phyloP scores from a whole-genome alignment of 2,797 vertebrate species.

The Neopelma chrysocephalum region DNA sequence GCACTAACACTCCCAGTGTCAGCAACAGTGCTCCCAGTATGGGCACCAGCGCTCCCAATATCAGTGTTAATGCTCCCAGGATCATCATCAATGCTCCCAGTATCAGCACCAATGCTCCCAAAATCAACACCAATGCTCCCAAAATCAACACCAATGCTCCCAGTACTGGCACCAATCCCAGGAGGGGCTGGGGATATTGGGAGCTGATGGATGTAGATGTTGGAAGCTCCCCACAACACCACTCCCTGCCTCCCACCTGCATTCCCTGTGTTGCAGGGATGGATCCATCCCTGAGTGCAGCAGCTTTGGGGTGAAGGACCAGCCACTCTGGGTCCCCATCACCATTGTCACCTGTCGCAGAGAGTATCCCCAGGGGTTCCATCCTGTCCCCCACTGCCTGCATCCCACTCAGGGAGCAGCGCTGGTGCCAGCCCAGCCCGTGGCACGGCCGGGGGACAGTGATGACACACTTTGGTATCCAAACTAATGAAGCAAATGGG shows the following conservation, averaged over 20 bases:
- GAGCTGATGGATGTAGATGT: background rate
- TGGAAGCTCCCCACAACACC: accelerated
- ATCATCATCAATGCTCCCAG: background rate
- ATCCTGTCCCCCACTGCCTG: background rate
- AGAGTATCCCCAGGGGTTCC: background rate
- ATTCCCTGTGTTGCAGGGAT: accelerated
- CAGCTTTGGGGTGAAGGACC: background rate
- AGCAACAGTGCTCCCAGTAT: accelerated
- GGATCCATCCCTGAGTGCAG: background rate
- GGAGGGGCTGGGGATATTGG: accelerated
- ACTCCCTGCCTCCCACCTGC: background rate
- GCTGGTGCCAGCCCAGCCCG: background rate
- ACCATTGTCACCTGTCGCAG: accelerated
- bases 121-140: background rate
- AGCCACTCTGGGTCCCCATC: accelerated
- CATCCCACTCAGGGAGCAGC: background rate
- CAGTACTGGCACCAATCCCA: background rate
- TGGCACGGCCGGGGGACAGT: background rate
- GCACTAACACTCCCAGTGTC: background rate
- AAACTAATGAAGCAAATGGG: background rate
- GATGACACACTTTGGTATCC: background rate
- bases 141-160: background rate
- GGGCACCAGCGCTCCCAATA: background rate
- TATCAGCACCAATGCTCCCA: accelerated
- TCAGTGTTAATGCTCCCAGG: background rate